phyloP scores from a whole-genome alignment of 2,113 vertebrate species.

The Hylia prasina region DNA sequence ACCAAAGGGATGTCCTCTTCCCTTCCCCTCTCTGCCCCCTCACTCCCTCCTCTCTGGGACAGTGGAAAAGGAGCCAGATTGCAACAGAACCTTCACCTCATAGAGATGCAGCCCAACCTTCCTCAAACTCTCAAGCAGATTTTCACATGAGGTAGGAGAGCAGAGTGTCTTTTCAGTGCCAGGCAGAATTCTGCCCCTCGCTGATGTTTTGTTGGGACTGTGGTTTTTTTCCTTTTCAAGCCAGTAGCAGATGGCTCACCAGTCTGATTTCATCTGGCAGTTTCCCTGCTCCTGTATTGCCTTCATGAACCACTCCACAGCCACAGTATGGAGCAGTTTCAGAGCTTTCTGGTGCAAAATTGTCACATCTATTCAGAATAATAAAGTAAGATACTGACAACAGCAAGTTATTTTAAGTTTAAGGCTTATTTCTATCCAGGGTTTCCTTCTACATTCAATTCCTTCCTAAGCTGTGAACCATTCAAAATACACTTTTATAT shows the following conservation, averaged over 20 bases:
- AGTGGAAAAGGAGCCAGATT: background rate
- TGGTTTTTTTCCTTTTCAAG: background rate
- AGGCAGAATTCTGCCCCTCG: background rate
- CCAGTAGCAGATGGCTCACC: constrained; percentile 12
- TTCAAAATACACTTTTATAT: constrained; percentile 71
- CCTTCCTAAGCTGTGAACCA: constrained; percentile 69
- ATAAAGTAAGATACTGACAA: constrained; percentile 49
- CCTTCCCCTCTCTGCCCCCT: background rate
- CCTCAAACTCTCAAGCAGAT: background rate
- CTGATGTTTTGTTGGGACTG: background rate
- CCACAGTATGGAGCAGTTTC: constrained; percentile 36
- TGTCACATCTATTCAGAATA: constrained; percentile 24
- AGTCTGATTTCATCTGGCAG: constrained; percentile 11
- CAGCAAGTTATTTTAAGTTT: constrained; percentile 66
- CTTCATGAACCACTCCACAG: background rate
- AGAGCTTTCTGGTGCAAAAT: constrained; percentile 33
- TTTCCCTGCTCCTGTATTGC: background rate
- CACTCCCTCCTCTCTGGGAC: background rate
- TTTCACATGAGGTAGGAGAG: background rate
- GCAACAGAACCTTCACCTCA: background rate
- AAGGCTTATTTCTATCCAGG: constrained; percentile 71
- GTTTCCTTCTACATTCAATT: constrained; percentile 74
- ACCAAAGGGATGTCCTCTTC: rapidly evolving
- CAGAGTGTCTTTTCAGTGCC: background rate
- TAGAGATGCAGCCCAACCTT: background rate